These are phyloP conservation scores for Pseudobourletiella spinata DNA, from an alignment of 1,140 invertebrate species.

Conservation along the genomic window DNA sequence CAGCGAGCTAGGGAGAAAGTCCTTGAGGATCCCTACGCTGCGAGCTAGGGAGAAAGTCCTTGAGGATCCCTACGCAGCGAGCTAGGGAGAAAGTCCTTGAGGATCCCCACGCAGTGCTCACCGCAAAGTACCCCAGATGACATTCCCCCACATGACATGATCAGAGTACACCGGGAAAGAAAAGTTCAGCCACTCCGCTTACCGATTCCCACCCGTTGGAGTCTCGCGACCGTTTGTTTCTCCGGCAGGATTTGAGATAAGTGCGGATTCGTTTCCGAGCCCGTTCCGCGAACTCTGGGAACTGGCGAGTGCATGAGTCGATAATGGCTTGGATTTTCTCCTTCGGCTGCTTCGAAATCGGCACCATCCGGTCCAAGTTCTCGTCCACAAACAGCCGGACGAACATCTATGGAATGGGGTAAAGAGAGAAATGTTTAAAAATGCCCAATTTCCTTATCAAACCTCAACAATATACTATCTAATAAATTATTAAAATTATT, in stretches of 20 bases:
- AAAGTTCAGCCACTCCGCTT: slow-evolving; percentile 38
- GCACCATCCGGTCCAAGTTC: slow-evolving; percentile 90
- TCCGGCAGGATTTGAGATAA: slow-evolving; percentile 87
- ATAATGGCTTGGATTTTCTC: slow-evolving; percentile 97
- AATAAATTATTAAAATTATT: too few relatives aligned
- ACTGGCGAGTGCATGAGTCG: slow-evolving; percentile 90
- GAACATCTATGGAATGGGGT: slow-evolving; percentile 92
- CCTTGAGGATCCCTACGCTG: not conserved
- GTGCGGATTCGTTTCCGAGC: slow-evolving; percentile 89
- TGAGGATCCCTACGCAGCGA: not conserved
- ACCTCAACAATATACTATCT: too few relatives aligned
- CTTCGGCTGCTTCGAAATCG: slow-evolving; percentile 94
- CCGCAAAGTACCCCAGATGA: too few relatives aligned
- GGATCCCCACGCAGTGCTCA: too few relatives aligned
- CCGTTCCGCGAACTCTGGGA: slow-evolving; percentile 89
- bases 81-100: not conserved
- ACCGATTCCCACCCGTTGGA: slow-evolving; percentile 58
- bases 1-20: too few relatives aligned
- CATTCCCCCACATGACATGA: too few relatives aligned
- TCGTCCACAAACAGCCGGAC: slow-evolving; percentile 93
- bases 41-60: not conserved
- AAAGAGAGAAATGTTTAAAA: too few relatives aligned
- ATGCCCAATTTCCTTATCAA: too few relatives aligned
- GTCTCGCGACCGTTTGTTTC: slow-evolving; percentile 85
- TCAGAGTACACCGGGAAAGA: not conserved